Percentiles rank a stretch among this genome's conserved stretches.
Evolutionary conservation across 2,888 invertebrate species (phyloP).

Genomic region (Pammene aurita): DNA sequence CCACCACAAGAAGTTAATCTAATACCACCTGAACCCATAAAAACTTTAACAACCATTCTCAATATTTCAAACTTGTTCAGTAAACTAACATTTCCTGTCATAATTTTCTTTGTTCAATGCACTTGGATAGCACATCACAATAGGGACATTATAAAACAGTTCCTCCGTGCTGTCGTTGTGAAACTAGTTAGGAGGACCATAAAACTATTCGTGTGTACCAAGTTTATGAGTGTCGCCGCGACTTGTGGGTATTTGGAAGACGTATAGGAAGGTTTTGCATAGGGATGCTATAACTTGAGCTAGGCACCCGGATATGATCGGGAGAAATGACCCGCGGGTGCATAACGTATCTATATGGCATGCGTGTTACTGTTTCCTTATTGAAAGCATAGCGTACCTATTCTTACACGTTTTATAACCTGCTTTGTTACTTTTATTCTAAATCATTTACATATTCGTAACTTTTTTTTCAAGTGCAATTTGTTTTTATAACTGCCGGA

Average conservation of each 20-base stretch:
- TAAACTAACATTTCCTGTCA: conserved; percentile 22
- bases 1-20: not conserved
- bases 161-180: conserved; percentile 47
- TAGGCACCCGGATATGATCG: conserved; percentile 47
- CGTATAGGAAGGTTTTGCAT: conserved; percentile 49
- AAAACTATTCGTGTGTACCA: conserved; percentile 61
- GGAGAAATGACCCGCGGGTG: conserved; percentile 46
- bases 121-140: conserved; percentile 48
- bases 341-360: conserved; percentile 26
- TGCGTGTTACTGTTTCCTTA: conserved; percentile 14
- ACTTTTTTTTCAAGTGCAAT: no score
- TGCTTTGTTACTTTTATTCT: not conserved
- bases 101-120: conserved; percentile 40
- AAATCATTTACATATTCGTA: no score
- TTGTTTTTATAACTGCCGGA: no score
- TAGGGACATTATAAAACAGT: conserved; percentile 51
- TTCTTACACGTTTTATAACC: not conserved
- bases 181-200: conserved; percentile 53
- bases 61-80: not conserved
- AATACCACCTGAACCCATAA: conserved; percentile 1
- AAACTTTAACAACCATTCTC: conserved; percentile 6
- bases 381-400: not conserved
- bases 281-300: conserved; percentile 47
- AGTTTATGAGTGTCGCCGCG: conserved; percentile 60
- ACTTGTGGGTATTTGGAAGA: conserved; percentile 56